Base-by-base conservation (phyloP, 1,140 invertebrate species). In the Aphelenchoides avenae region DNA sequence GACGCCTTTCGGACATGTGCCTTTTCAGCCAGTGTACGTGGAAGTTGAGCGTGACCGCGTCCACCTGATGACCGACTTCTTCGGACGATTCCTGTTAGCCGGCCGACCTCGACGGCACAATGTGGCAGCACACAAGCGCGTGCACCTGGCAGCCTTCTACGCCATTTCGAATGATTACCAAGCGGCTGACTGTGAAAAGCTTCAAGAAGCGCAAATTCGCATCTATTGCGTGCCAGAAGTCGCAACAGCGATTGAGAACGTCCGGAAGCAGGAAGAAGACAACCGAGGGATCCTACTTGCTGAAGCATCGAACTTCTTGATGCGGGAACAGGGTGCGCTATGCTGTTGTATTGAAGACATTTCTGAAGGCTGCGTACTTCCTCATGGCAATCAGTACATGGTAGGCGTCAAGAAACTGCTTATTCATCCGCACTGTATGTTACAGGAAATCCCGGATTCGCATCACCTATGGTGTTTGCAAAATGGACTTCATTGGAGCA, bases 171-270 rank as follows among this genome's bases (percentile, higher is more conserved):
- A n/a, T n/a, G n/a, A n/a, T n/a, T n/a, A n/a, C n/a, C n/a, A n/a
- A n/a, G 34, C 13, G 13, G 34, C 13, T 13, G 34, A 36, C 34
- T 13, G 34, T 36, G 34, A 36, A 36, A 36, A 36, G 18, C 18
- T 36, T 36, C 18, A 48, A 9, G 49, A 34, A 30, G 40, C 67
- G 26, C 39, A 47, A 9, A 46, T 73, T 36, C 52, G 71, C 26
- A 64, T 73, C n/a, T 73, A 73, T 43, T 70, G 57, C 40, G 71
- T 73, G 9, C 72, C 70, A 5, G 73, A 73, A 42, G 64, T 62
- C 11, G 52, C 54, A 44, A 70, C 64, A 34, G 65, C 68, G 18
- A 55, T 75, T 30, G 68, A 75, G 39, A 74, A 50, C 40, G 74
- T 73, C 5, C 53, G 64, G 13, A 57, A 70, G 41, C 70, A 73